Base-by-base conservation (phyloP, 2,113 vertebrate species). In the Catharus bicknelli region DNA sequence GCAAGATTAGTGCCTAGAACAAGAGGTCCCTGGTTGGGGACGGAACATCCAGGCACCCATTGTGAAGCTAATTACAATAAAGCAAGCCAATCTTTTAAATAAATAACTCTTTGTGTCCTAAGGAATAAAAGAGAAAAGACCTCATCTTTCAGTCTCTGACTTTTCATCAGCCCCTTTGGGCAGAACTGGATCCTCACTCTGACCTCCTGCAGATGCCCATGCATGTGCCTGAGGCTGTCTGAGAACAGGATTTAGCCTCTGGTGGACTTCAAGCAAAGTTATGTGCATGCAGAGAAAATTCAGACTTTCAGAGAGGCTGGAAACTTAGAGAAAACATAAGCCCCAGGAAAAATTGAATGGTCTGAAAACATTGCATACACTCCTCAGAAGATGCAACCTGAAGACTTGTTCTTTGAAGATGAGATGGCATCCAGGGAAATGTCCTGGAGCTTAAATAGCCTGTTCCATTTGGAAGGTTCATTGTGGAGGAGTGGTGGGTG, bases 41-140 rank as follows among this genome's bases (percentile, higher is more conserved):
- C 86, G 68, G 87, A 94, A 88, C 57, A 2, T 83, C 75, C 88
- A 96, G 84, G 69, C 91, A 95, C 82, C 63, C 85, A 90, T 90
- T 93, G 91, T 95, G 75, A 90, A 88, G 77, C 79, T 90, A 90
- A 90, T 90, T 83, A 93, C 79, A 95, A 72, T 83, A 83, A 84
- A 1, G 16, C 58, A 93, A 90, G 47, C 13, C 53, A 94, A 51
- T 58, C 75, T 76, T 93, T 88, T 86, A 90, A 88, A 92, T 93
- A 96, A 94, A 91, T 83, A 95, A 80, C 82, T 86, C 87, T 72
- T 94, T 94, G 85, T 94, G 55, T 94, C 76, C 84, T 48, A 63
- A 93, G 55, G 70, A 94, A 95, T 91, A 85, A 92, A 93, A 85
- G 48, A 85, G 81, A 83, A 91, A 92, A 87, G 32, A 51, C 29